Conservation (phyloP, 2,797 vertebrate genomes). For the Gallinago solitaria region DNA sequence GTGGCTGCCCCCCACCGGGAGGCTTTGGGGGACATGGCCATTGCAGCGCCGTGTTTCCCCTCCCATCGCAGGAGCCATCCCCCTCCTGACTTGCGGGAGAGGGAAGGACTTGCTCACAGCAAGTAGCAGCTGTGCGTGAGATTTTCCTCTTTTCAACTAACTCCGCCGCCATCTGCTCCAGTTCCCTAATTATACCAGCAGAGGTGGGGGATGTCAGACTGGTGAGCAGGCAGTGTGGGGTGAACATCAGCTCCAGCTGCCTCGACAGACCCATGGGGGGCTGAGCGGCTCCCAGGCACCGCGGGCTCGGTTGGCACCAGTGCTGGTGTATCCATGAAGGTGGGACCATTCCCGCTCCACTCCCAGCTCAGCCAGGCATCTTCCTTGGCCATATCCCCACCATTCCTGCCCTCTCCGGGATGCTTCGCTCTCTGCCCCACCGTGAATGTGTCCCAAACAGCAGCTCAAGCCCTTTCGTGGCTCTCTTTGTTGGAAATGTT, state of each 20-base stretch:
- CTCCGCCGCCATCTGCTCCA: conserved; percentile 36
- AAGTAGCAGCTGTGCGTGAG: neutral
- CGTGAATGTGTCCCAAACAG: rapidly evolving
- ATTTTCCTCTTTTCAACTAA: neutral
- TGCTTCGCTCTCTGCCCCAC: neutral
- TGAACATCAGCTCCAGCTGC: neutral
- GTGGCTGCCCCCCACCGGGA: neutral
- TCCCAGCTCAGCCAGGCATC: neutral
- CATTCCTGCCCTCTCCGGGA: neutral
- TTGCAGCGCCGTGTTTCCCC: neutral
- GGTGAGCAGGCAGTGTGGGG: neutral
- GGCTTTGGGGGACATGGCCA: rapidly evolving
- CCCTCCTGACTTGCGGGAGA: neutral
- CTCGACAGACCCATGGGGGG: neutral
- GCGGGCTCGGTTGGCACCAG: neutral
- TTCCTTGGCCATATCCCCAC: neutral
- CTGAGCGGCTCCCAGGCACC: neutral
- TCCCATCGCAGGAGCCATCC: neutral
- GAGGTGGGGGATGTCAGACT: neutral
- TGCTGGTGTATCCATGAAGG: rapidly evolving
- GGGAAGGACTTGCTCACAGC: neutral
- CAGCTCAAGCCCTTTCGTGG: neutral
- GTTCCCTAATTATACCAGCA: neutral
- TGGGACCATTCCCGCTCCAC: rapidly evolving
- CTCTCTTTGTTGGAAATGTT: neutral